Percentiles rank a stretch among this genome's conserved stretches.
These are phyloP conservation scores for Caranx melampygus DNA, from an alignment of 2,113 vertebrate species.

Conservation along the genomic window DNA sequence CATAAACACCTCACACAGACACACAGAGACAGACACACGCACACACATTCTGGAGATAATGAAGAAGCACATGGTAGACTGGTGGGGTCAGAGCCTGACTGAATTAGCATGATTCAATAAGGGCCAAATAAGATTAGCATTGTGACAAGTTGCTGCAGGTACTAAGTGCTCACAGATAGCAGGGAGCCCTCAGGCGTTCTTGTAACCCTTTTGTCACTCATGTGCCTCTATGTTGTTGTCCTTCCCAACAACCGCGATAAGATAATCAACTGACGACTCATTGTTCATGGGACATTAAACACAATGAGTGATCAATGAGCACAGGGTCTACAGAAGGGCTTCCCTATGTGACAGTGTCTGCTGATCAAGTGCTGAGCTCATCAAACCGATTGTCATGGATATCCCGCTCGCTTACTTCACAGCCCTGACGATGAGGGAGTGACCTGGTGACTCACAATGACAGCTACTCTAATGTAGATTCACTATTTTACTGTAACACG, in stretches of 20 bases:
- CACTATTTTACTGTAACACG: not conserved
- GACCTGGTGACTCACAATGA: slow-evolving; percentile 51
- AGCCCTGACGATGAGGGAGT: slow-evolving; percentile 12
- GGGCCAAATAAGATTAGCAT: slow-evolving; percentile 75
- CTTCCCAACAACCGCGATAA: slow-evolving; percentile 61
- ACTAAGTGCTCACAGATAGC: slow-evolving; percentile 65
- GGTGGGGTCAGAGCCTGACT: slow-evolving; percentile 64
- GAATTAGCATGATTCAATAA: slow-evolving; percentile 81
- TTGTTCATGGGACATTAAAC: slow-evolving; percentile 68
- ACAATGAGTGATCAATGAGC: slow-evolving; percentile 80
- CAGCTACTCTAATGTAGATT: slow-evolving; percentile 17
- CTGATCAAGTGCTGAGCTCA: slow-evolving; percentile 55
- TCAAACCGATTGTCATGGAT: slow-evolving; percentile 50
- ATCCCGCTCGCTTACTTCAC: slow-evolving; percentile 22
- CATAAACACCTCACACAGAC: slow-evolving; percentile 63
- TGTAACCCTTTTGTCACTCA: slow-evolving; percentile 63
- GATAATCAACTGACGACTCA: slow-evolving; percentile 68
- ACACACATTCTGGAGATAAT: slow-evolving; percentile 60
- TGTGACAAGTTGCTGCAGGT: slow-evolving; percentile 75
- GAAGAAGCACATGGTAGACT: slow-evolving; percentile 61
- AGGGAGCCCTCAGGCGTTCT: slow-evolving; percentile 53
- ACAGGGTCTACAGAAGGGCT: slow-evolving; percentile 57
- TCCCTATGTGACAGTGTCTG: slow-evolving; percentile 60
- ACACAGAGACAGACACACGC: slow-evolving; percentile 22
- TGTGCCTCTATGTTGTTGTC: slow-evolving; percentile 50